Evolutionary conservation across 2,797 vertebrate species (phyloP).

Genomic region (Margarornis squamiger): DNA sequence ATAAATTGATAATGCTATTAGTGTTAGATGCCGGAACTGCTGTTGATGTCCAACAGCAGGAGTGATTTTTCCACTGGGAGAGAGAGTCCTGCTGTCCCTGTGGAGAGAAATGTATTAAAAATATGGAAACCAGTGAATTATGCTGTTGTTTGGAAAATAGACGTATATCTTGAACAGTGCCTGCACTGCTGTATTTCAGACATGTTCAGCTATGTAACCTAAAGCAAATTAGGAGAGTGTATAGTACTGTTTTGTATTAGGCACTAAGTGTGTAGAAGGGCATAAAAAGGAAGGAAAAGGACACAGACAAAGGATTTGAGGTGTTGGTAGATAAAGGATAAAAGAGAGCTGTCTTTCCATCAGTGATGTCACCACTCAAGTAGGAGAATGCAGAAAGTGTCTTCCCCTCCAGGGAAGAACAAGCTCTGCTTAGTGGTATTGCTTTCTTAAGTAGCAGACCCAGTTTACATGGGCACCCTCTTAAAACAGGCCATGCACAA

Average conservation of each 20-base stretch:
- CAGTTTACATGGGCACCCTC: background rate
- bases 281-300: background rate
- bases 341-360: background rate
- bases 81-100: slow-evolving; percentile 45
- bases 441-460: background rate
- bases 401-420: background rate
- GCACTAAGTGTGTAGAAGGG: background rate
- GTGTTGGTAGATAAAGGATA: background rate
- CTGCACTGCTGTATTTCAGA: slow-evolving; percentile 15
- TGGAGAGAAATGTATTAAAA: slow-evolving; percentile 60
- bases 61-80: slow-evolving; percentile 59
- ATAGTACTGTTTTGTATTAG: background rate
- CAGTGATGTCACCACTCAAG: background rate
- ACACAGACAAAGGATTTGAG: background rate
- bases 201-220: background rate
- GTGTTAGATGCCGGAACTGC: slow-evolving; percentile 45
- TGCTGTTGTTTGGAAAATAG: slow-evolving; percentile 42
- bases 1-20: slow-evolving; percentile 62
- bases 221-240: background rate
- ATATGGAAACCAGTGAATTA: slow-evolving; percentile 37
- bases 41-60: slow-evolving; percentile 29
- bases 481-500: background rate
- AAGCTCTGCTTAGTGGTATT: slow-evolving; percentile 24
- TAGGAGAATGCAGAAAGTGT: background rate
- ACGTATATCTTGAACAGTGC: background rate